Percentiles rank a stretch among this genome's conserved stretches.
Evolutionary conservation across 2,113 vertebrate species (phyloP).

Genomic region (Tetraodon nigroviridis): DNA sequence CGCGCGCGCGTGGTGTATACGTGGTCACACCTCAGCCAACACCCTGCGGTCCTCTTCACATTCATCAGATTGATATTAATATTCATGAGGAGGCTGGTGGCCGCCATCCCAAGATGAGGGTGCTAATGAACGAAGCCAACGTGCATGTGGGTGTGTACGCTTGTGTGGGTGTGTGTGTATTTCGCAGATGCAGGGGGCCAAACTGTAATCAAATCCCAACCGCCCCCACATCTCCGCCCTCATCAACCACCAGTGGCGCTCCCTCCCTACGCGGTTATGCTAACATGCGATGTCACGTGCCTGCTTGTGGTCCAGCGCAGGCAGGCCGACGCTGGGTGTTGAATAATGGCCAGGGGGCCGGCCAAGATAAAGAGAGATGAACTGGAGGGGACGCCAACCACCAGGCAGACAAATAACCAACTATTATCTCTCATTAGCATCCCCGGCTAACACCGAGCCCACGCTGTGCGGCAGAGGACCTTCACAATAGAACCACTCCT

Average conservation of each 20-base stretch:
- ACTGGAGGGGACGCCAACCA: constrained; percentile 47
- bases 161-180: not conserved
- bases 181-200: constrained; percentile 42
- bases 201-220: constrained; percentile 67
- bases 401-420: constrained; percentile 54
- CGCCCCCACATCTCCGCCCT: constrained; percentile 51
- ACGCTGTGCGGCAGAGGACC: constrained; percentile 47
- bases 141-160: not conserved
- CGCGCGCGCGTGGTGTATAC: not conserved
- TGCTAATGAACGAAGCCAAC: constrained; percentile 52
- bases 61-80: constrained; percentile 54
- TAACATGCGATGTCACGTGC: constrained; percentile 19
- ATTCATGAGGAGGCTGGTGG: constrained; percentile 64
- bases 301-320: constrained; percentile 14
- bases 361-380: constrained; percentile 47
- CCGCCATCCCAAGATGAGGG: constrained; percentile 36
- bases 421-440: constrained; percentile 74
- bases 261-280: constrained; percentile 23
- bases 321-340: constrained; percentile 6
- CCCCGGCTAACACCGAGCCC: constrained; percentile 59
- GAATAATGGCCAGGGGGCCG: constrained; percentile 48
- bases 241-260: constrained; percentile 63
- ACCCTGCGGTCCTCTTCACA: constrained; percentile 25
- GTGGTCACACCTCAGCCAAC: constrained; percentile 32
- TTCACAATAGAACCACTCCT: constrained; percentile 56